Evolutionary conservation across 1,140 invertebrate genomes (phyloP), one percentile per base, ranked within the genome.

Genomic region (Nylanderia fulva): DNA sequence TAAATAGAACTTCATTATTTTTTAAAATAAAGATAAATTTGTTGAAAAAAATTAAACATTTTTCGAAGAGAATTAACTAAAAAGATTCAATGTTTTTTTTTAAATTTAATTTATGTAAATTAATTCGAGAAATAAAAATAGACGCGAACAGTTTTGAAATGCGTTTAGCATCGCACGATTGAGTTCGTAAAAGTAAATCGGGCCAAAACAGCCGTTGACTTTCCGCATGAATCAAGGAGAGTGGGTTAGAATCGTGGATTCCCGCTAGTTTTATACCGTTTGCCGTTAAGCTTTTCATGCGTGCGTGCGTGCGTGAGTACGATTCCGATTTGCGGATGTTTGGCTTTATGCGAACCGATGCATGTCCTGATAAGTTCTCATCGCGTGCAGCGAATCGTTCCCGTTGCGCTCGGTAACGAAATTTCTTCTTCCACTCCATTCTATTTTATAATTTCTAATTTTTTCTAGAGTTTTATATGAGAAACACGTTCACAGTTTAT

Each of bases 261-360:
- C 71, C 80, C 80, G 80, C 80, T 84, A 84, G 56, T 84, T 84
- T 84, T 84, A 63, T 84, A 76, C 69, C 71, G 42, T 84, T 76
- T 48, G 60, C 80, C 80, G 80, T 84, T 76, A 84, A 84, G 45
- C 71, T 61, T 84, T 61, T 84, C 72, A 64, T 84, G 58, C 64
- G 48, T 63, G 63, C 18, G 11, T 52, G 54, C 71, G 56, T 64
- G 63, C 84, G 75, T 79, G 24, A 42, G 68, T 79, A 39, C n/a
- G 68, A 60, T 63, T 72, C 68, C 52, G 61, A 75, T 75, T 85
- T 84, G 54, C 56, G 71, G 64, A 77, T 83, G 79, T 79, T 79
- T 68, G 48, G 29, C 13, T 63, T 68, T 63, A 74, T 76, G 72
- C 80, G 58, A 74, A 11, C 74, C 42, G 80, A 76, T 84, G 80